Evolutionary conservation across 1,140 invertebrate species (phyloP).

Genomic region (Drosophila pectinifera): DNA sequence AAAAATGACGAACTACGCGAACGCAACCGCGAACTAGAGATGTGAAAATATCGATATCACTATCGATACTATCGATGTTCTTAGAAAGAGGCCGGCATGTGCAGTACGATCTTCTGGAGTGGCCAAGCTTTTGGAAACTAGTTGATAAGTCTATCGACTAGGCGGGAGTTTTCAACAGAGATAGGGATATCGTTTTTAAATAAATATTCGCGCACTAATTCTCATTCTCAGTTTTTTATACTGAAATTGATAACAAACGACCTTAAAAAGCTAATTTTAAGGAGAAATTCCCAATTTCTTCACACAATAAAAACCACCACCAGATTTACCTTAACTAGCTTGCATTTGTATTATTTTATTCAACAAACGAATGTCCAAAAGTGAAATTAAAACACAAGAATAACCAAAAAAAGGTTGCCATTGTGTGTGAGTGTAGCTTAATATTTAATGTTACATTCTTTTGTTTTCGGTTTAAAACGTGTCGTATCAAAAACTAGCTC

Average conservation of each 20-base stretch:
- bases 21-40: too few relatives aligned
- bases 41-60: too few relatives aligned
- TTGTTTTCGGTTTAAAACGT: constrained; percentile 33
- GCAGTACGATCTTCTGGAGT: too few relatives aligned
- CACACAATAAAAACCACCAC: not conserved
- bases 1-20: too few relatives aligned
- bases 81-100: too few relatives aligned
- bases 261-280: not conserved
- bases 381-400: constrained; percentile 34
- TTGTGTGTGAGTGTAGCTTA: constrained; percentile 32
- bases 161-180: not conserved
- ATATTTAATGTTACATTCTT: constrained; percentile 7
- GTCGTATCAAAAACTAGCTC: constrained; percentile 54
- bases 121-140: too few relatives aligned
- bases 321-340: not conserved
- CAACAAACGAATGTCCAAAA: constrained; percentile 31
- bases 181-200: too few relatives aligned
- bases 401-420: constrained; percentile 43
- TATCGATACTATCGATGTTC: too few relatives aligned
- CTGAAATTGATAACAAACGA: too few relatives aligned
- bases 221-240: too few relatives aligned
- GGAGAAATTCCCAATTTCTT: not conserved
- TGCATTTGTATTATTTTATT: constrained; percentile 8
- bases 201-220: too few relatives aligned
- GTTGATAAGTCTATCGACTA: not conserved